phyloP scores from a whole-genome alignment of 2,797 vertebrate genomes.

The Gila robusta region DNA sequence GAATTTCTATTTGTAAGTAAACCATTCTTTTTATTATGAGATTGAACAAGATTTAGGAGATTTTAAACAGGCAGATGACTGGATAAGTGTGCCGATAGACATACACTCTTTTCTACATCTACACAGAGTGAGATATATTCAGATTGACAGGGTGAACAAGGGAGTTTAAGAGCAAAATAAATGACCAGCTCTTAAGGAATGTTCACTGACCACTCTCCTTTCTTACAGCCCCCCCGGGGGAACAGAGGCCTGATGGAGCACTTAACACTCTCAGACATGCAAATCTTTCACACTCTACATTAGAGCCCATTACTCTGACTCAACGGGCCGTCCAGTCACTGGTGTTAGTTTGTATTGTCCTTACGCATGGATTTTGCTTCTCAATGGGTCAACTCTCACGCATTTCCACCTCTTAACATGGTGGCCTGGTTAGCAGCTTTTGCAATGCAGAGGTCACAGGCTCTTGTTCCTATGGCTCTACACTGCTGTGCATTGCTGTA shows the following conservation, averaged over 20 bases:
- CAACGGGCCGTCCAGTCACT: slow-evolving; percentile 47
- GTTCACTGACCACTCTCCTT: slow-evolving; percentile 28
- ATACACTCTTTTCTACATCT: neutral
- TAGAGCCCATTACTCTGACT: slow-evolving; percentile 56
- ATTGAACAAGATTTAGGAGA: neutral
- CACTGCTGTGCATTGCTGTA: slow-evolving; percentile 20
- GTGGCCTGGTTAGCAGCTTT: slow-evolving; percentile 47
- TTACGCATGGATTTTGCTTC: slow-evolving; percentile 52
- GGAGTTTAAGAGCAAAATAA: slow-evolving; percentile 21
- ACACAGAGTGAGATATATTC: slow-evolving; percentile 14
- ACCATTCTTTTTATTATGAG: neutral
- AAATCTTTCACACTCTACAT: slow-evolving; percentile 63
- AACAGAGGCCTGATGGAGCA: slow-evolving; percentile 52
- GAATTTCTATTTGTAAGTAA: neutral
- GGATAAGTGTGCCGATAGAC: neutral
- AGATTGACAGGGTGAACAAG: neutral
- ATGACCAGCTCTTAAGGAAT: slow-evolving; percentile 47
- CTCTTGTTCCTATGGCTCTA: slow-evolving; percentile 46
- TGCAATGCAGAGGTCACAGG: slow-evolving; percentile 52
- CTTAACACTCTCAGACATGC: slow-evolving; percentile 67
- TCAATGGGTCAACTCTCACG: slow-evolving; percentile 59
- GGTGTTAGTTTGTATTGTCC: slow-evolving; percentile 58
- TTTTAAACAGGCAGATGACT: neutral
- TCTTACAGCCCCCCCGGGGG: slow-evolving; percentile 44
- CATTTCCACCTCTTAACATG: slow-evolving; percentile 58